Base-by-base conservation (phyloP, 2,797 vertebrate species). In the Gallinago nigripennis region DNA sequence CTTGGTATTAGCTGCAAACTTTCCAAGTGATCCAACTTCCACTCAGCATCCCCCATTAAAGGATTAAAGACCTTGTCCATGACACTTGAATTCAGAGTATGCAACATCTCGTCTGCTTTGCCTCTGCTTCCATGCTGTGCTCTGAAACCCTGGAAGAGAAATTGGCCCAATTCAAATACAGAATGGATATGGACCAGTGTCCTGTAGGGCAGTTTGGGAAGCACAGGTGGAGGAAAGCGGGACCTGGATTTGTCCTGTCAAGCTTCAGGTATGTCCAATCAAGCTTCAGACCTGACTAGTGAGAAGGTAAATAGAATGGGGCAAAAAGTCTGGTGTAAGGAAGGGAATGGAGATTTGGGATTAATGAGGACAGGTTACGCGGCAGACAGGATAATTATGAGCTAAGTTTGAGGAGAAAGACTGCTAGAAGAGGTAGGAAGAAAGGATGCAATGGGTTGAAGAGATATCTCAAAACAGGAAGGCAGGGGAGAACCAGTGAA, bases 151-250 rank as follows among this genome's bases (percentile, higher is more conserved):
- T 65, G 46, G 37, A 77, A 50, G 9, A 75, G 46, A 41, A 68
- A 57, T 53, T 51, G 61, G 4, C 3, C 39, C 0, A 0, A 16
- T 56, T 68, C 61, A 80, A 39, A 57, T 9, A 50, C 25, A 58
- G 58, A 37, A 25, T 73, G 9, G 23, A 27, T 31, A 21, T 27
- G 25, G 28, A 72, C 31, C 6, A 3, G 30, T 63, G 25, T 43
- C 2, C 0, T 5, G 10, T 2, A 41, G 25, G 53, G 21, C 33
- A 63, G 28, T 54, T 81, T 33, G 23, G 13, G 25, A 92, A 83
- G 23, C 10, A 76, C 8, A 50, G 25, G 2, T 20, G 21, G 65
- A 84, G n/a, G 21, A 80, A 46, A 85, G 21, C 19, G 53, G 11
- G 20, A 69, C 35, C 15, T 78, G 48, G 60, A 48, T 64, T 75